Evolutionary conservation across 2,113 vertebrate species (phyloP), one percentile per base, ranked within the genome.

Genomic region (Athene noctua): DNA sequence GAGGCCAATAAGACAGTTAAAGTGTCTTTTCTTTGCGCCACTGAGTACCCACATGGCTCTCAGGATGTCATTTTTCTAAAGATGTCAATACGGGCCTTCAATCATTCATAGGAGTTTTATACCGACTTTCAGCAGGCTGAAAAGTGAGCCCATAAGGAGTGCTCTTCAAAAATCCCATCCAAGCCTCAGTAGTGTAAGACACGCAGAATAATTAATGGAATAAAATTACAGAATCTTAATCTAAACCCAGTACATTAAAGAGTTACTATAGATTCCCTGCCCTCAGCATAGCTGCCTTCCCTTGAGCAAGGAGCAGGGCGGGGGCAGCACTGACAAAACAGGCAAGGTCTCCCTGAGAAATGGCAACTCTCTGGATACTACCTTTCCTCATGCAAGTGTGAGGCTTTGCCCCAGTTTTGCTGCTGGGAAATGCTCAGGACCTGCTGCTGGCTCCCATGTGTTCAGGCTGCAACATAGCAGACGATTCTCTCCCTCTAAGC

Each of bases 381-480:
- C 3, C 11, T 83, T 13, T 67, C 20, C 32, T 72, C 32, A 30
- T 5, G 15, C 46, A 47, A 2, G 2, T 23, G 29, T 79, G 51
- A 22, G 57, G 5, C 26, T 82, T 42, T 89, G 62, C 21, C 40
- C 29, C 49, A 21, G 14, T 46, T 80, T 75, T 49, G 12, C 27
- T 52, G n/a, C 62, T 71, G 47, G 49, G 26, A 71, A 57, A 30
- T 36, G 36, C 49, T 74, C 11, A 12, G 70, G 57, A 36, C 11
- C 9, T 55, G 30, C 34, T 7, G 1, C 70, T 57, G 74, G 55
- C 40, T 86, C 32, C 14, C 1, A 2, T 7, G 4, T 0, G 1
- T n/a, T 63, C 62, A 54, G 32, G 17, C 21, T 71, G 2, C 42
- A 21, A 79, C 70, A 12, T 1, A 59, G 49, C 10, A 30, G 27